phyloP scores from a whole-genome alignment of 2,888 invertebrate genomes.

The Athalia cordata region DNA sequence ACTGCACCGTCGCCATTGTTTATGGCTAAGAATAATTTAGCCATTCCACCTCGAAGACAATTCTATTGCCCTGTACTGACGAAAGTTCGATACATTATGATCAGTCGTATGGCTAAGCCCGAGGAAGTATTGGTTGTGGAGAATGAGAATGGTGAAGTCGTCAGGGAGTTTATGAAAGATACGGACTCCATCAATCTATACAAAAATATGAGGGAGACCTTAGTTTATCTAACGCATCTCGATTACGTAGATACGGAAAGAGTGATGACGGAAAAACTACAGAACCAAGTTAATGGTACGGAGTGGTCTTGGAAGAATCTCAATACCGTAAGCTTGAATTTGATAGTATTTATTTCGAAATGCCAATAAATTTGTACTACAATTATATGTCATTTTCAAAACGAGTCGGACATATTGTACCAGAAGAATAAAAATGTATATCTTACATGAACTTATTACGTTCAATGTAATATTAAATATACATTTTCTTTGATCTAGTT shows the following conservation, averaged over 20 bases:
- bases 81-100: conserved; percentile 97
- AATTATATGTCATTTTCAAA: background rate
- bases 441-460: background rate
- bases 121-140: conserved; percentile 99
- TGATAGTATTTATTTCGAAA: background rate
- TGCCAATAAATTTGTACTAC: background rate
- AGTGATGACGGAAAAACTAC: conserved; percentile 99
- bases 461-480: background rate
- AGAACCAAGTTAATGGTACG: conserved; percentile 97
- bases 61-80: conserved; percentile 89
- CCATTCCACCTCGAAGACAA: conserved; percentile 78
- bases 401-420: no score
- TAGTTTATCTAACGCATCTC: conserved; percentile 98
- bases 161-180: conserved; percentile 99
- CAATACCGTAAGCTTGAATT: conserved; percentile 83
- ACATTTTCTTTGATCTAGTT: conserved; percentile 74
- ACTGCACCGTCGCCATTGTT: conserved; percentile 74
- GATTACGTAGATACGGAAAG: conserved; percentile 98
- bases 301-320: conserved; percentile 99
- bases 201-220: conserved; percentile 98
- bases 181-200: conserved; percentile 99
- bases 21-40: conserved; percentile 66
- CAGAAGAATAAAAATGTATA: background rate
- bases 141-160: conserved; percentile 99
- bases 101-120: conserved; percentile 99